Evolutionary conservation across 2,113 vertebrate species (phyloP), one percentile per base, ranked within the genome.

Genomic region (Steatornis caripensis): DNA sequence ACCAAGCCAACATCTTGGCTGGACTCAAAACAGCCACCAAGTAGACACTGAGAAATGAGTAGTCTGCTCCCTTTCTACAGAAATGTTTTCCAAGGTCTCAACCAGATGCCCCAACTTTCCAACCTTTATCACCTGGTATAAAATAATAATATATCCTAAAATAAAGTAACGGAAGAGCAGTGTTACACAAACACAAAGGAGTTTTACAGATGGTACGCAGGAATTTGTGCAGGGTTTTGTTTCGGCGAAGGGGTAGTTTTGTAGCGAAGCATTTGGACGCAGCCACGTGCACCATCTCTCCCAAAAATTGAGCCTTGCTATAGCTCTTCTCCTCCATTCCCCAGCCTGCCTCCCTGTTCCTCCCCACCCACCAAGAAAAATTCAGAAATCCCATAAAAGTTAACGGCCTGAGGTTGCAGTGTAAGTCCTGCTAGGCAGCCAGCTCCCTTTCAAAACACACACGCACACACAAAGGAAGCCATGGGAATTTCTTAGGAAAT

Each of bases 1-100:
- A 90, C 77, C 92, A 94, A 95, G 53, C 13, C 80, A 93, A 43
- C 61, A 75, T 92, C 89, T 96, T 95, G 93, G 41, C 64, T 82
- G 54, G 41, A 24, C 74, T 65, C 84, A 61, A 87, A 93, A 76
- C 75, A 92, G 46, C 60, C 86, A 93, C 76, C 48, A 51, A 87
- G 43, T 13, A 94, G 80, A 84, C 80, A 27, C 32, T 60, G 69
- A 87, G 72, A 84, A 95, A 87, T 24, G 41, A 82, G 29, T 34
- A 10, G 26, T n/a, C 72, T 72, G 69, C 81, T 87, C 41, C 20
- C 37, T 27, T 89, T 41, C 81, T 45, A 34, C 51, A 80, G n/a
- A 90, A 88, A 64, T 53, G 4, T 79, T 72, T 85, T 66, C 55
- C 65, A 94, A 75, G 64, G 43, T 71, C 74, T 87, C 43, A 68